These are phyloP conservation scores for Netelia inedita DNA, from an alignment of 2,888 invertebrate species.

Conservation along the genomic window DNA sequence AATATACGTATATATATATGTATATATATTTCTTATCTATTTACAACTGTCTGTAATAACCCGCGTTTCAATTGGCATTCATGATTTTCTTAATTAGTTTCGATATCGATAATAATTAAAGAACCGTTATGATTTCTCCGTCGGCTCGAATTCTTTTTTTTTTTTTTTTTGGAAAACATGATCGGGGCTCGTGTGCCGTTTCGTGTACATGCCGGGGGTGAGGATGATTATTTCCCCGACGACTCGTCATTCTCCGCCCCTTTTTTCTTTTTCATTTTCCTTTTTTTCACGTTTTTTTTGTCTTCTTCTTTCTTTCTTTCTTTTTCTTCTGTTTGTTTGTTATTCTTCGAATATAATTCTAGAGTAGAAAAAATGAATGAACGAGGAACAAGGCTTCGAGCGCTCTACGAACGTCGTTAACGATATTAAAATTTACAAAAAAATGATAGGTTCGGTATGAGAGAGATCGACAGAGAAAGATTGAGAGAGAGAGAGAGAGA, in stretches of 20 bases:
- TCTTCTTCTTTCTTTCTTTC: too few relatives aligned
- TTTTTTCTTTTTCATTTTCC: conserved; percentile 36
- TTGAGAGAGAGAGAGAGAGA: not conserved
- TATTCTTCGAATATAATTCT: conserved; percentile 56
- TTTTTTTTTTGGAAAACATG: conserved; percentile 7
- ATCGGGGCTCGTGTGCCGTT: conserved; percentile 2
- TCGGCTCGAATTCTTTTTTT: not conserved
- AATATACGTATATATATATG: not conserved
- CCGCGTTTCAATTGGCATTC: conserved; percentile 59
- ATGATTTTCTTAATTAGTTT: conserved; percentile 44
- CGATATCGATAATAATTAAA: conserved; percentile 46
- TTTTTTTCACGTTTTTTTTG: conserved; percentile 10
- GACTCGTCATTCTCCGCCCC: conserved; percentile 52
- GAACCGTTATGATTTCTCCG: conserved; percentile 18
- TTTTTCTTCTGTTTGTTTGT: too few relatives aligned
- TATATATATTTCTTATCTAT: conserved; percentile 56
- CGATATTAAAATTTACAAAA: conserved; percentile 74
- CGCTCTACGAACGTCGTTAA: conserved; percentile 67
- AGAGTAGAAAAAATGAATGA: conserved; percentile 74
- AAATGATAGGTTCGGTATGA: conserved; percentile 42
- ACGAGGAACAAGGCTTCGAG: conserved; percentile 71
- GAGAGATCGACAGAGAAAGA: conserved; percentile 9
- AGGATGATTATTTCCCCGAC: conserved; percentile 63
- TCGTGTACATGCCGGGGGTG: conserved; percentile 7
- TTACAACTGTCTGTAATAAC: conserved; percentile 63